Conservation (phyloP, 2,113 vertebrate genomes). For the Bos javanicus region DNA sequence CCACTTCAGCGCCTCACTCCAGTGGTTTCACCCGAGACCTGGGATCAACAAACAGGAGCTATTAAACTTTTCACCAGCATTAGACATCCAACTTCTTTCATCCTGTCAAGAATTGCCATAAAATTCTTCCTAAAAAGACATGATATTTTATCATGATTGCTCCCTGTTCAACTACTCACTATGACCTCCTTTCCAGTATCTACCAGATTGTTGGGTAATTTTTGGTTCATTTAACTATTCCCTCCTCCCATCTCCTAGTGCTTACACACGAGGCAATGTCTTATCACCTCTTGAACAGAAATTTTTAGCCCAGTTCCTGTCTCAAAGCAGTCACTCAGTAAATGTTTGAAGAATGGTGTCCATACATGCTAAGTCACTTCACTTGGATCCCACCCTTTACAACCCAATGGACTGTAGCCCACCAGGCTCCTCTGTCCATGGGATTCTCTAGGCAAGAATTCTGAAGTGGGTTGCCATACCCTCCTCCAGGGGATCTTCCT, state of each 20-base stretch:
- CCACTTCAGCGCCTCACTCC: neutral
- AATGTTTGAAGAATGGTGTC: neutral
- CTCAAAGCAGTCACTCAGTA: neutral
- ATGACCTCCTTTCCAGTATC: neutral
- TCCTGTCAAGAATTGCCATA: neutral
- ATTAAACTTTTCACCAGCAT: neutral
- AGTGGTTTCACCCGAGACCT: neutral
- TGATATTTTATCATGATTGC: neutral
- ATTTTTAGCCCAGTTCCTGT: neutral
- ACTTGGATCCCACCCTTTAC: neutral
- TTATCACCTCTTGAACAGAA: neutral
- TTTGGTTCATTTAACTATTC: neutral
- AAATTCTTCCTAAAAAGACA: neutral
- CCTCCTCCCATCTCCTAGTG: neutral
- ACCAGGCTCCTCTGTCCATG: neutral
- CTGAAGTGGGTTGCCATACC: neutral
- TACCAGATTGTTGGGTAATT: neutral
- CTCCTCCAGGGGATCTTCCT: neutral
- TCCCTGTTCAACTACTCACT: neutral
- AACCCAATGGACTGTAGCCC: neutral
- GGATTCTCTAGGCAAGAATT: neutral
- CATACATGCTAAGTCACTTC: neutral
- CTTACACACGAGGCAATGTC: neutral
- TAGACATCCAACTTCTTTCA: neutral
- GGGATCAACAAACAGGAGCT: neutral